Base-by-base conservation (phyloP, 1,140 invertebrate species). In the Acromyrmex echinatior region DNA sequence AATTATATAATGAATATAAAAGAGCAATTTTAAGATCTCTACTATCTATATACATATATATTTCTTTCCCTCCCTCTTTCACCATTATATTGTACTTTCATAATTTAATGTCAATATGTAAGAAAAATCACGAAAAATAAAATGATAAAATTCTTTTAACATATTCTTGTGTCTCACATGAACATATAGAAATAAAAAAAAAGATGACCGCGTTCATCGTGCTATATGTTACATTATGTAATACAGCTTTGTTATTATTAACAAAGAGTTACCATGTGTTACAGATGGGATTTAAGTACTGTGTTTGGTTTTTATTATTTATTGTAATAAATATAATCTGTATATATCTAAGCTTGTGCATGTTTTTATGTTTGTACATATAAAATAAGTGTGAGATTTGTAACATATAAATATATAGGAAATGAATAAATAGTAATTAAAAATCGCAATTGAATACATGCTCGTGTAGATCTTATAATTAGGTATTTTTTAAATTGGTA, bases 11-110 rank as follows among this genome's bases (percentile, higher is more conserved):
- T 39, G 70, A 74, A 12, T 82, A 39, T 60, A 73, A 79, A 78
- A 81, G 73, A 91, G 39, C 35, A 91, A 65, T 80, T 86, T 86
- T 91, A 90, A 60, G 81, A 87, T 89, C 62, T 86, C 78, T 25
- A 60, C 51, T 91, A 87, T 87, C 66, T 77, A 35, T 58, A 21
- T 21, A 16, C 6, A 76, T 12, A 66, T 18, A 66, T 14, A 10
- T 14, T 31, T 0, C n/a, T 9, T n/a, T 21, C 14, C 25, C 25
- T 62, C 2, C 9, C 25, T 51, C 14, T 21, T 25, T 78, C 76
- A 86, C 45, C 65, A 84, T 91, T 90, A 91, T 93, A 93, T 93
- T 93, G 92, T 93, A 93, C 93, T 93, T 93, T 93, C 89, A 66
- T 91, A 92, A 92, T 91, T 85, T 93, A 93, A 90, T 93, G 91